These are phyloP conservation scores for Podarcis raffonei DNA, from an alignment of 2,113 vertebrate genomes.

Conservation along the genomic window DNA sequence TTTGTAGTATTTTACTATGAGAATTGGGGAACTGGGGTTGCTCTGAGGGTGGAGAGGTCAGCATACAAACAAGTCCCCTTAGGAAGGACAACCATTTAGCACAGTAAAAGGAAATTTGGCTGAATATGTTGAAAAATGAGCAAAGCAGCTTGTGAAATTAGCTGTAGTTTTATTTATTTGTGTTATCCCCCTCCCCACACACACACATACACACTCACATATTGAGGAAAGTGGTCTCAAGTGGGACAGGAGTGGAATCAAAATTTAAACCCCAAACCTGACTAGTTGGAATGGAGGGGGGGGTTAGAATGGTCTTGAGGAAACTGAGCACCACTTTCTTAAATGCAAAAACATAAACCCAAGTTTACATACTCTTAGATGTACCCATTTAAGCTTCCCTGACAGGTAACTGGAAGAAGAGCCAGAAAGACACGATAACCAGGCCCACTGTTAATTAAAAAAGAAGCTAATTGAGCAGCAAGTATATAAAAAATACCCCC, in stretches of 20 bases:
- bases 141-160: background rate
- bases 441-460: slow-evolving; percentile 77
- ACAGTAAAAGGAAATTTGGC: background rate
- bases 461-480: slow-evolving; percentile 79
- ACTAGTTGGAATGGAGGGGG: background rate
- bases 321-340: background rate
- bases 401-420: slow-evolving; percentile 75
- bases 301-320: slow-evolving; percentile 19
- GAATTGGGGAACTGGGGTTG: no score
- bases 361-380: slow-evolving; percentile 67
- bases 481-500: slow-evolving; percentile 78
- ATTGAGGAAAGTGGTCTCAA: background rate
- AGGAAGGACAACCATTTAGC: background rate
- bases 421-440: slow-evolving; percentile 73
- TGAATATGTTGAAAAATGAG: slow-evolving; percentile 11
- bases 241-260: no score
- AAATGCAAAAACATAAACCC: slow-evolving; percentile 60
- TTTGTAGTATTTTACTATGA: no score
- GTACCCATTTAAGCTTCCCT: slow-evolving; percentile 70
- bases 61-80: background rate
- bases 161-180: no score
- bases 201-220: no score
- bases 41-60: background rate
- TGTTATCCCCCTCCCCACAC: no score
- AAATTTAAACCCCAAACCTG: background rate